Conservation (phyloP, 2,113 vertebrate genomes). For the Platysteira castanea region DNA sequence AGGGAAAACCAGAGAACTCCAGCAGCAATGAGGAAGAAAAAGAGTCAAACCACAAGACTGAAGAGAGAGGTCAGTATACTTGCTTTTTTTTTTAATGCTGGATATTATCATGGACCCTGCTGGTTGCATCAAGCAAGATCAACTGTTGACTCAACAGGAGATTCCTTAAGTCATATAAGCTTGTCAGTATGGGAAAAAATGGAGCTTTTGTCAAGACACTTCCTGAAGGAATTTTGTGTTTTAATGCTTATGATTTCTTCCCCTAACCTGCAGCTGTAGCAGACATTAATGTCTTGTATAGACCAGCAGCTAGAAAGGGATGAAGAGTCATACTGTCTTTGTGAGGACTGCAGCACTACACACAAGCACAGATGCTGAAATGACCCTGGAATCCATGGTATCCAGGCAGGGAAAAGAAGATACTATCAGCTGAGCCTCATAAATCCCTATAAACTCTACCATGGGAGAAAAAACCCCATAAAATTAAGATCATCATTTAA, state of each 20-base stretch:
- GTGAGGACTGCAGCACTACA: not conserved
- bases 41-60: slow-evolving; percentile 59
- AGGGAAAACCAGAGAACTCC: slow-evolving; percentile 76
- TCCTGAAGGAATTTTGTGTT: not conserved
- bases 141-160: not conserved
- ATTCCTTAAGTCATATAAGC: not conserved
- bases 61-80: slow-evolving; percentile 64
- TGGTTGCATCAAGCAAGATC: not conserved
- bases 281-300: not conserved
- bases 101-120: not conserved
- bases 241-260: not conserved
- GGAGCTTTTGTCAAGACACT: not conserved
- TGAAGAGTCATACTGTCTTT: not conserved
- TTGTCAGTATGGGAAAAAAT: not conserved
- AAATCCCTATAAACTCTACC: not conserved
- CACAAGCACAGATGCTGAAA: not conserved
- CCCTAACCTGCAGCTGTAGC: not conserved
- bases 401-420: not conserved
- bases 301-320: not conserved
- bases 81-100: not conserved
- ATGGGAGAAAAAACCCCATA: not conserved
- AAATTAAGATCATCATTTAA: not conserved
- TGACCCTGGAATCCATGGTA: not conserved
- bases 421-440: not conserved
- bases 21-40: slow-evolving; percentile 81